Evolutionary conservation across 2,113 vertebrate species (phyloP).

Genomic region (Aegotheles bennettii): DNA sequence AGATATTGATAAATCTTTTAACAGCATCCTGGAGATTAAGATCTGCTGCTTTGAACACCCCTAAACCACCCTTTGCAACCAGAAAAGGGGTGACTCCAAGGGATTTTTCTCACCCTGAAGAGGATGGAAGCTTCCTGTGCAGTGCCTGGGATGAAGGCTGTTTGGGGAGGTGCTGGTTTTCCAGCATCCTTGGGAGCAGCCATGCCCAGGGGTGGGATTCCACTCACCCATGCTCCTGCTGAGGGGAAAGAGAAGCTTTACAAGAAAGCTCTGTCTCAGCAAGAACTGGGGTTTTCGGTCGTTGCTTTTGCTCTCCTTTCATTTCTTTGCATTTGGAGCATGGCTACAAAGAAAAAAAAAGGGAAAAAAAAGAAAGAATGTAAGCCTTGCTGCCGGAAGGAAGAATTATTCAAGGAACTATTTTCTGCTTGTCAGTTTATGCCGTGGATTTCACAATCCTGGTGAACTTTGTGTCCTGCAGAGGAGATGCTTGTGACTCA

Average conservation of each 20-base stretch:
- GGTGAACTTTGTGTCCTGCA: constrained; percentile 39
- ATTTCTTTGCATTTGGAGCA: constrained; percentile 69
- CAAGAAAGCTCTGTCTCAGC: constrained; percentile 69
- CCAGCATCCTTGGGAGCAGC: neutral
- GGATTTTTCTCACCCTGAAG: neutral
- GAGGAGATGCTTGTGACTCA: neutral
- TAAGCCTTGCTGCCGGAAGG: constrained; percentile 81
- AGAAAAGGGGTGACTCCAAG: neutral
- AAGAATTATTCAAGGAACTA: constrained; percentile 79
- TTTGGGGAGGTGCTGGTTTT: neutral
- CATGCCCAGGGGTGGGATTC: neutral
- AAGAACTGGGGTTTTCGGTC: constrained; percentile 11
- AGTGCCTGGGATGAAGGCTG: rapidly evolving
- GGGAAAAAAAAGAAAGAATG: neutral
- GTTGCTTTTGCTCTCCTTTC: neutral
- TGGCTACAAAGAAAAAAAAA: constrained; percentile 6
- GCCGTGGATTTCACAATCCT: constrained; percentile 84
- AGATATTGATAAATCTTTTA: neutral
- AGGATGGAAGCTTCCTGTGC: rapidly evolving
- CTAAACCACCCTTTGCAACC: neutral
- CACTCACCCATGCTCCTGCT: constrained; percentile 18
- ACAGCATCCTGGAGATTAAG: neutral
- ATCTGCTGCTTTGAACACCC: rapidly evolving
- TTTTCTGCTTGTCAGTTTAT: constrained; percentile 80
- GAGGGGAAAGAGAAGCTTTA: constrained; percentile 60